phyloP scores from a whole-genome alignment of 2,797 vertebrate species.

The Sitta carolinensis region DNA sequence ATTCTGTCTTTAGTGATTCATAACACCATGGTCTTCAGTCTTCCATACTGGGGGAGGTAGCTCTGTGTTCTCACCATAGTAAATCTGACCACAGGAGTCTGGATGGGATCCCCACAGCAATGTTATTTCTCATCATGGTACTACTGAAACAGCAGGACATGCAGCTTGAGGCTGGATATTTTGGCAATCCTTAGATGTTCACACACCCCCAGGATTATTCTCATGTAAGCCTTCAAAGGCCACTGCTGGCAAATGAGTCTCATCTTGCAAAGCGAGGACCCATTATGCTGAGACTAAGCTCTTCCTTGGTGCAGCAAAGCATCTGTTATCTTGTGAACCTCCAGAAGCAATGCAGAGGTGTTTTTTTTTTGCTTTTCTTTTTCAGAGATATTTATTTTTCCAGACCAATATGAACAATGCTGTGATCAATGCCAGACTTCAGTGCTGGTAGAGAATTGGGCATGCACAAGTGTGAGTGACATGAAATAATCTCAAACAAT shows the following conservation, averaged over 20 bases:
- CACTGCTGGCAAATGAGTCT: neutral
- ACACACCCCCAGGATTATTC: neutral
- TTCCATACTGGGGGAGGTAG: neutral
- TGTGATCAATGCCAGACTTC: neutral
- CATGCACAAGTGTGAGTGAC: neutral
- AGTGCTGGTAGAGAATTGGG: neutral
- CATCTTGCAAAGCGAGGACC: neutral
- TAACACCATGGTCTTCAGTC: neutral
- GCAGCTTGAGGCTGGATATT: constrained; percentile 2
- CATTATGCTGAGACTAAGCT: neutral
- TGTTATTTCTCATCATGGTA: neutral
- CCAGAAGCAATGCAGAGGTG: neutral
- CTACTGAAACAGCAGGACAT: neutral
- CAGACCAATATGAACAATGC: neutral
- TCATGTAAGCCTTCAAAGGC: constrained; percentile 21
- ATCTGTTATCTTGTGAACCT: neutral
- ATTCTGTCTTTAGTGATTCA: constrained; percentile 37
- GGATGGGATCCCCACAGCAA: neutral
- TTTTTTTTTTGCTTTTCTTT: neutral
- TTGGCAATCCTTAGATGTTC: constrained; percentile 37
- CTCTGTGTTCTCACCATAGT: neutral
- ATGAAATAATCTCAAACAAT: neutral
- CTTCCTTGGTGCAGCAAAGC: neutral
- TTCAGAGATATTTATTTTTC: neutral
- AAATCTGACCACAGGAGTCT: neutral